phyloP scores from a whole-genome alignment of 2,888 invertebrate genomes.

The Brachypalpus laphriformis region DNA sequence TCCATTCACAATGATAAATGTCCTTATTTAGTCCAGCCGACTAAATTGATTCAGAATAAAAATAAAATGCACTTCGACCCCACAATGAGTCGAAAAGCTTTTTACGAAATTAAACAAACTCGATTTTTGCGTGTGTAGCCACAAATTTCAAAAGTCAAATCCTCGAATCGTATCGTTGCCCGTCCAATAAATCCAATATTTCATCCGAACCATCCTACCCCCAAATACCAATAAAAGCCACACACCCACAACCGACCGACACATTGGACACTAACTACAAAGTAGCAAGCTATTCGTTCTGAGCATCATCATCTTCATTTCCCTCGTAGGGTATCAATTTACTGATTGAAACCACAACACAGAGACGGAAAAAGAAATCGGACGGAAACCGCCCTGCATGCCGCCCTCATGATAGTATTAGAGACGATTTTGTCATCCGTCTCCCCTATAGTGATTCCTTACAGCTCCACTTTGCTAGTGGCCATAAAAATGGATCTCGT shows the following conservation, averaged over 20 bases:
- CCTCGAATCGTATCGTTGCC: constrained; percentile 34
- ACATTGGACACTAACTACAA: constrained; percentile 49
- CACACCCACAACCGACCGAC: constrained; percentile 4
- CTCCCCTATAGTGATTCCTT: constrained; percentile 15
- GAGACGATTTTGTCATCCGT: background rate
- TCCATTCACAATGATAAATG: constrained; percentile 53
- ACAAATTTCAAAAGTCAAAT: constrained; percentile 68
- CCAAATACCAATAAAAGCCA: background rate
- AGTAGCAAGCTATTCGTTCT: constrained; percentile 66
- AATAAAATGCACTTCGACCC: constrained; percentile 7
- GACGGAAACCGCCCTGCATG: background rate
- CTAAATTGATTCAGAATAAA: constrained; percentile 29
- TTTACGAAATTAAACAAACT: constrained; percentile 71
- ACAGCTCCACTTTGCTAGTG: constrained; percentile 9
- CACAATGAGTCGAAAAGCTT: constrained; percentile 51
- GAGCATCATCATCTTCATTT: constrained; percentile 54
- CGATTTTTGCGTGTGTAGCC: constrained; percentile 53
- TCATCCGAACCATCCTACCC: constrained; percentile 15
- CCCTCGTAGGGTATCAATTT: constrained; percentile 80
- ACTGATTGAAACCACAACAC: constrained; percentile 80
- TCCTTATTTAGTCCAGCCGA: constrained; percentile 53
- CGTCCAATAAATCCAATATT: constrained; percentile 27
- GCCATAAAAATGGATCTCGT: constrained; percentile 49
- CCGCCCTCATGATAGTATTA: too few relatives aligned
- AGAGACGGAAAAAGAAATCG: background rate